phyloP scores from a whole-genome alignment of 2,888 invertebrate species.

The Hartigia nigra region DNA sequence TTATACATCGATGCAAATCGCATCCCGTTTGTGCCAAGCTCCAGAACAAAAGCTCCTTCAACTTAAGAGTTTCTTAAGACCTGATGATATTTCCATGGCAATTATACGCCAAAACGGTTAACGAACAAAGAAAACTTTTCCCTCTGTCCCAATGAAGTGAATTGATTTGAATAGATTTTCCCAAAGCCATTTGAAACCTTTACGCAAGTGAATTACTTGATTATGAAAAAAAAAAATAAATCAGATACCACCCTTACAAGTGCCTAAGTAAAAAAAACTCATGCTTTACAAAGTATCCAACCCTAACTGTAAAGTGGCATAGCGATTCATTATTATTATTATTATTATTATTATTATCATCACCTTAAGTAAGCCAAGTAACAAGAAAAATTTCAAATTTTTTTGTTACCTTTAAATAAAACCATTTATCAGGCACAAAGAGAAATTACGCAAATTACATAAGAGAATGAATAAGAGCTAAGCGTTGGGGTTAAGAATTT shows the following conservation, averaged over 20 bases:
- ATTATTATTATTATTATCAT: not conserved
- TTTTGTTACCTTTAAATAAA: not conserved
- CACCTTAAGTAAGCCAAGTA: not conserved
- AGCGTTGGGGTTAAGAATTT: not conserved
- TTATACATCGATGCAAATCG: not conserved
- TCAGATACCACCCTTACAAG: no score
- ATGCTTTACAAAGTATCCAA: not conserved
- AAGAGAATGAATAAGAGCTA: not conserved
- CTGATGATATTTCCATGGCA: not conserved
- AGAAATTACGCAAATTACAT: not conserved
- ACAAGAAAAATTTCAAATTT: not conserved
- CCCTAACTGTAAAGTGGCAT: not conserved
- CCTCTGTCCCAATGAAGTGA: not conserved
- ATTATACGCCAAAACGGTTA: not conserved
- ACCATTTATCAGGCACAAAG: not conserved
- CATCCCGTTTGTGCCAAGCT: not conserved
- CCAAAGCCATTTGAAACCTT: not conserved
- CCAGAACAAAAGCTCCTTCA: not conserved
- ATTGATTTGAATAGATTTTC: not conserved
- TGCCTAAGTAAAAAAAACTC: not conserved
- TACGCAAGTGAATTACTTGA: not conserved
- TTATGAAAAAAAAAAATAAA: no score
- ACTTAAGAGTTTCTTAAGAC: not conserved
- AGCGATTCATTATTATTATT: not conserved
- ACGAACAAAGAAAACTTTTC: not conserved